phyloP scores from a whole-genome alignment of 2,888 invertebrate species.

The Busseola fusca region DNA sequence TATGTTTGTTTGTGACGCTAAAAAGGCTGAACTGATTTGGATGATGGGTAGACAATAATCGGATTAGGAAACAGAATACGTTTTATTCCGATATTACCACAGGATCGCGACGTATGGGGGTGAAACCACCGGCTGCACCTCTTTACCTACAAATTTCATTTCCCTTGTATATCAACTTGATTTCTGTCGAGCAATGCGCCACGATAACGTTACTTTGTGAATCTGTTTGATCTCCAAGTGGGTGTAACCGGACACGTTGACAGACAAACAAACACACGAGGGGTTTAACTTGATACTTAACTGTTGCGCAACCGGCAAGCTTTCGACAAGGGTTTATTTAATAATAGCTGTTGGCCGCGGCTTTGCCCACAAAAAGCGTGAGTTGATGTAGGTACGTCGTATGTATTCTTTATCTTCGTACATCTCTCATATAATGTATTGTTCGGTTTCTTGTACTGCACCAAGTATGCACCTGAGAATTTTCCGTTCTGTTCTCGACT shows the following conservation, averaged over 20 bases:
- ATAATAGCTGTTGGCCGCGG: neutral
- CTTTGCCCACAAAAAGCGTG: neutral
- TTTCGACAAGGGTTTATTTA: neutral
- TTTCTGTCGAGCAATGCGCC: neutral
- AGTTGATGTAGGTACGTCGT: neutral
- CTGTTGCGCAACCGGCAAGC: constrained; percentile 3
- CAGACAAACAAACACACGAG: constrained; percentile 16
- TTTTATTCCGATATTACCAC: too few relatives aligned
- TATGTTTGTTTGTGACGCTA: too few relatives aligned
- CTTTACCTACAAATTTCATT: neutral
- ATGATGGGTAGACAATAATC: too few relatives aligned
- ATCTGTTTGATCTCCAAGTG: constrained; percentile 11
- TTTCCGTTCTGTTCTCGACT: neutral
- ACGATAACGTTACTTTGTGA: neutral
- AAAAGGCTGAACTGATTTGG: too few relatives aligned
- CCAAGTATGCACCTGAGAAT: neutral
- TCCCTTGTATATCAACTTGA: neutral
- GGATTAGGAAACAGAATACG: too few relatives aligned
- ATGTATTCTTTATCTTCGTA: neutral
- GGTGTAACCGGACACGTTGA: constrained; percentile 23
- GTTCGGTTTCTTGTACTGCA: neutral
- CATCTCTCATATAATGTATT: neutral
- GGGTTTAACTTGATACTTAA: constrained; percentile 37
- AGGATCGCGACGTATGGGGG: too few relatives aligned
- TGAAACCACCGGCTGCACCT: too few relatives aligned